Conservation (phyloP, 2,888 invertebrate species). For the Phalera bucephala region DNA sequence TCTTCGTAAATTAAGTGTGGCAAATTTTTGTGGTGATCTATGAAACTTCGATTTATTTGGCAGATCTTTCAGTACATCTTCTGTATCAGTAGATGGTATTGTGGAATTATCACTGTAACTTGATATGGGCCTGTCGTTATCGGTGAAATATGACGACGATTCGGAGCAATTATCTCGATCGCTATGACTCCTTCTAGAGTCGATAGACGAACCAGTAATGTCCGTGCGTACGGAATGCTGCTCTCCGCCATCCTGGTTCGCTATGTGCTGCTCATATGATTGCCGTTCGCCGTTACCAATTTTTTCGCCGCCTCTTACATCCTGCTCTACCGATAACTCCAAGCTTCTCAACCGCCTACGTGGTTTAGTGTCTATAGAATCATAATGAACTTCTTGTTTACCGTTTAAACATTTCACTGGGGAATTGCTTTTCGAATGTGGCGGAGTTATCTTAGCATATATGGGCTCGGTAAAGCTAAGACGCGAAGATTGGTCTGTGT, state of each 20-base stretch:
- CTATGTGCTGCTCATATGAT: conserved; percentile 62
- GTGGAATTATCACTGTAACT: conserved; percentile 79
- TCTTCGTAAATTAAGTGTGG: conserved; percentile 71
- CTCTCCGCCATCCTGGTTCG: conserved; percentile 67
- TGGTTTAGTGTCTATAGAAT: conserved; percentile 77
- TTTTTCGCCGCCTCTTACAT: conserved; percentile 58
- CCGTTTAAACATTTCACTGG: conserved; percentile 60
- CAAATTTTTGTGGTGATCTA: conserved; percentile 77
- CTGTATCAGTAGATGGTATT: conserved; percentile 76
- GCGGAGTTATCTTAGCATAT: conserved; percentile 75
- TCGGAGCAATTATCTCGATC: conserved; percentile 80
- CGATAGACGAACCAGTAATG: conserved; percentile 66
- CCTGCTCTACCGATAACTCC: conserved; percentile 60
- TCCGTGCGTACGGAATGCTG: conserved; percentile 75
- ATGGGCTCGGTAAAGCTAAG: conserved; percentile 74
- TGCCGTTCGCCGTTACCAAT: conserved; percentile 64
- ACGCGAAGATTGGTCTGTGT: conserved; percentile 54
- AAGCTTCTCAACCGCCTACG: conserved; percentile 73
- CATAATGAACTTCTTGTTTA: conserved; percentile 69
- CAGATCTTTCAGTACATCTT: conserved; percentile 75
- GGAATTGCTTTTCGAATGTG: conserved; percentile 63
- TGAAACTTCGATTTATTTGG: conserved; percentile 76
- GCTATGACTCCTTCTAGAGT: conserved; percentile 74
- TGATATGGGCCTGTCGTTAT: conserved; percentile 77
- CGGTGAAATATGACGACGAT: conserved; percentile 76